Conservation (phyloP, 2,113 vertebrate species). For the Reinhardtius hippoglossoides region DNA sequence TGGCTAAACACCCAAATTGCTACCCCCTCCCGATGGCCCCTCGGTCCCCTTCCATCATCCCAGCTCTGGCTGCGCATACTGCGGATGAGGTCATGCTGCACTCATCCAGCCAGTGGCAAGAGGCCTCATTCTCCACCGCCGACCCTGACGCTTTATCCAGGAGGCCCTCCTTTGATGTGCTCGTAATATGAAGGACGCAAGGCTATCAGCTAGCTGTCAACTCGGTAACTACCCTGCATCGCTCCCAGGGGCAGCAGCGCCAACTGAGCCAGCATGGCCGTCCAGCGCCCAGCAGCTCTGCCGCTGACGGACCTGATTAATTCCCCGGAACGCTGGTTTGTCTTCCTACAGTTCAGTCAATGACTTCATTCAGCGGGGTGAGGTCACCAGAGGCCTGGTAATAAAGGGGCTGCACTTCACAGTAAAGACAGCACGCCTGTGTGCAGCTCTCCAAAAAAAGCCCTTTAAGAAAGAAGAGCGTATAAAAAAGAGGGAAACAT, state of each 20-base stretch:
- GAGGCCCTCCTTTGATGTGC: slow-evolving; percentile 85
- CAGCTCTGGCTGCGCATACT: slow-evolving; percentile 73
- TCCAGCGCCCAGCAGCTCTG: slow-evolving; percentile 68
- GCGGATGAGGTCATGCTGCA: slow-evolving; percentile 84
- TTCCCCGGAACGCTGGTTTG: slow-evolving; percentile 91
- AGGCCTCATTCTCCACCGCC: slow-evolving; percentile 75
- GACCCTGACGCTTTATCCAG: slow-evolving; percentile 68
- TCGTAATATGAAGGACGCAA: slow-evolving; percentile 83
- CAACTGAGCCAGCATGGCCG: slow-evolving; percentile 67
- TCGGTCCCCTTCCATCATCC: slow-evolving; percentile 68
- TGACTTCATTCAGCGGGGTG: slow-evolving; percentile 93
- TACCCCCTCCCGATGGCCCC: slow-evolving; percentile 53
- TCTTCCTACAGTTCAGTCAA: slow-evolving; percentile 88
- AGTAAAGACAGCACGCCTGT: slow-evolving; percentile 85
- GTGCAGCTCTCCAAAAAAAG: slow-evolving; percentile 68
- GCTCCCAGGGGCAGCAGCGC: slow-evolving; percentile 86
- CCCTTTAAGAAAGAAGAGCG: slow-evolving; percentile 63
- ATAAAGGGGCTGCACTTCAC: slow-evolving; percentile 90
- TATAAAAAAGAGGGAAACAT: slow-evolving; percentile 68
- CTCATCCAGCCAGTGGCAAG: slow-evolving; percentile 79
- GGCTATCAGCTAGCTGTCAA: slow-evolving; percentile 88
- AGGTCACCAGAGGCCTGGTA: slow-evolving; percentile 90
- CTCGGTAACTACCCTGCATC: slow-evolving; percentile 84
- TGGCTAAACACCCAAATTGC: slow-evolving; percentile 76
- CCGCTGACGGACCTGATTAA: slow-evolving; percentile 91